phyloP scores from a whole-genome alignment of 64 coral and sea anemone species.

The Porites australiensis region DNA sequence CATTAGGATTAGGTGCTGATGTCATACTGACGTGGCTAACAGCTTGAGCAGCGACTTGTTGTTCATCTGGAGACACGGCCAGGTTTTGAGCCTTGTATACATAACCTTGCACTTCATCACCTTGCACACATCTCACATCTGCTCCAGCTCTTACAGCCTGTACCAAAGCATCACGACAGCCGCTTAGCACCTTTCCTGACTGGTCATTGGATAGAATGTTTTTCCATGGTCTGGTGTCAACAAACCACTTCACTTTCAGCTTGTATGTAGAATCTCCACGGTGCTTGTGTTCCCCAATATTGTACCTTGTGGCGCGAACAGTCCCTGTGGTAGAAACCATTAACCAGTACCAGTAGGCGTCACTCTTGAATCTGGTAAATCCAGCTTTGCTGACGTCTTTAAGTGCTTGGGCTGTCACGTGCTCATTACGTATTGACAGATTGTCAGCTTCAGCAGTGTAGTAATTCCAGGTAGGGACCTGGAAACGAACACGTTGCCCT shows the following conservation, averaged over 20 bases:
- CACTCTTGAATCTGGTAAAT: conserved; percentile 63
- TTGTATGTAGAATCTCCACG: conserved; percentile 36
- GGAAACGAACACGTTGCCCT: conserved; percentile 83
- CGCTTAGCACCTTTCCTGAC: conserved; percentile 33
- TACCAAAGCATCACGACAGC: conserved; percentile 34
- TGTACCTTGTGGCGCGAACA: conserved; percentile 70
- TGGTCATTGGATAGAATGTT: conserved; percentile 46
- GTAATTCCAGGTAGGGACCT: conserved; percentile 56
- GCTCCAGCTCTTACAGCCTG: conserved; percentile 79
- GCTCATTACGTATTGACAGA: conserved; percentile 79
- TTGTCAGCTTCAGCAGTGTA: conserved; percentile 90
- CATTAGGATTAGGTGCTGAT: conserved; percentile 50
- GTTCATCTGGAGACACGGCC: conserved; percentile 52
- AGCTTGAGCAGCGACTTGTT: conserved; percentile 74
- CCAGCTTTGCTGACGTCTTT: conserved; percentile 82
- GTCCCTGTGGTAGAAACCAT: conserved; percentile 88
- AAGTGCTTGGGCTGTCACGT: conserved; percentile 83
- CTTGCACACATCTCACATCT: conserved; percentile 79
- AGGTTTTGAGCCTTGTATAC: conserved; percentile 86
- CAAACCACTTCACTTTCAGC: conserved; percentile 76
- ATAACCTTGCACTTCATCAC: conserved; percentile 47
- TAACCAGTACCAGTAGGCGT: conserved; percentile 88
- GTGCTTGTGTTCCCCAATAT: conserved; percentile 58
- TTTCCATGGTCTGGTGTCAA: conserved; percentile 77
- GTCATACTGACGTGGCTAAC: conserved; percentile 72